Percentiles rank a stretch among this genome's conserved stretches.
Evolutionary conservation across 2,113 vertebrate species (phyloP).

Genomic region (Cisticola juncidis): DNA sequence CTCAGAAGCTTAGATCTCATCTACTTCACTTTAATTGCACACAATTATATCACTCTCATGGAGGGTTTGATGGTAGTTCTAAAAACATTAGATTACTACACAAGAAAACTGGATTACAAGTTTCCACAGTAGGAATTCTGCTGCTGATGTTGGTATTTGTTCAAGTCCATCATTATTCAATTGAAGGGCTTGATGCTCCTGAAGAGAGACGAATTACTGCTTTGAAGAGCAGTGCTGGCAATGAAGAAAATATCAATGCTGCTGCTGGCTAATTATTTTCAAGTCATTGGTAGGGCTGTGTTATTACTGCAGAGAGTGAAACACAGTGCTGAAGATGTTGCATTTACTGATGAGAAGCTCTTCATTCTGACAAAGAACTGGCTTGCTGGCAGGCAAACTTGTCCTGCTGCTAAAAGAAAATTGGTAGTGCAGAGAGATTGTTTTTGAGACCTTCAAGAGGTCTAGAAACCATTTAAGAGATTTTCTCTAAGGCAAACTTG

Average conservation of each 20-base stretch:
- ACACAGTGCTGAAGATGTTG: not conserved
- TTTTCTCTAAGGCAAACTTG: slow-evolving; percentile 1
- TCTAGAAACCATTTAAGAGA: not conserved
- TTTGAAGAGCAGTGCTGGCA: slow-evolving; percentile 1
- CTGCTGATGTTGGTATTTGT: slow-evolving; percentile 2
- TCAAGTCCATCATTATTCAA: slow-evolving; percentile 58
- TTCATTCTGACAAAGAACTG: slow-evolving; percentile 15
- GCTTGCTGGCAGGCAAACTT: slow-evolving; percentile 43
- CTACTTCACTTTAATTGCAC: slow-evolving; percentile 11
- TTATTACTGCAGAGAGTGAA: slow-evolving; percentile 33
- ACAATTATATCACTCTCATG: not conserved
- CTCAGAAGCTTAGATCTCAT: not conserved
- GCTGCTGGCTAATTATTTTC: slow-evolving; percentile 55
- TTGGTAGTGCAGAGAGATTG: slow-evolving; percentile 1
- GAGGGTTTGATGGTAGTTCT: not conserved
- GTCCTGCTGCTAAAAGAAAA: slow-evolving; percentile 45
- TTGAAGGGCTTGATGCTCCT: slow-evolving; percentile 43
- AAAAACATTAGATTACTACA: not conserved
- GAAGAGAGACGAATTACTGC: slow-evolving; percentile 40
- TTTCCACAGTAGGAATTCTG: not conserved
- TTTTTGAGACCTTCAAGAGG: slow-evolving; percentile 21
- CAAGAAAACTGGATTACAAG: not conserved
- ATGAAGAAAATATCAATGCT: slow-evolving; percentile 35
- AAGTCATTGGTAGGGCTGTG: not conserved
- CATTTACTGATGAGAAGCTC: slow-evolving; percentile 33